These are phyloP conservation scores for Ciconia boyciana DNA, from an alignment of 2,113 vertebrate genomes.

Conservation along the genomic window DNA sequence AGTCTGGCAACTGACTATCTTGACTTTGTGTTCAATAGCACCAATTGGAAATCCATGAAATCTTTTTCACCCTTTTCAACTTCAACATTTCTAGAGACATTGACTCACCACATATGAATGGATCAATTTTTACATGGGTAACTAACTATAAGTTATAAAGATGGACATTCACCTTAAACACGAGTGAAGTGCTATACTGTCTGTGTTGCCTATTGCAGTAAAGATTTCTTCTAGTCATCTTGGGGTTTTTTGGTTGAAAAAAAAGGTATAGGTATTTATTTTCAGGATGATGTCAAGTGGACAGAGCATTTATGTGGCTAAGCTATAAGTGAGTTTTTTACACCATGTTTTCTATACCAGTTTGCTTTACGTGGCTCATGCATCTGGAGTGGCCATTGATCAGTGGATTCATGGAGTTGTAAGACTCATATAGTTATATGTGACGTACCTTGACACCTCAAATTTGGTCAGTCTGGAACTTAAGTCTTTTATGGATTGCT, in stretches of 20 bases:
- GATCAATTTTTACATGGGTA: neutral
- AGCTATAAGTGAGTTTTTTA: neutral
- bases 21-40: neutral
- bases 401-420: neutral
- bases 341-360: neutral
- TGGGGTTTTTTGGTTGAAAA: accelerated
- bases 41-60: neutral
- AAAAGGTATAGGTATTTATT: neutral
- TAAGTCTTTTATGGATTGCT: neutral
- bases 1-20: neutral
- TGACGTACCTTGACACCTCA: neutral
- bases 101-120: neutral
- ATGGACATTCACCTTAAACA: neutral
- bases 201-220: neutral
- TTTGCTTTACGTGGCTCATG: neutral
- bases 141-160: neutral
- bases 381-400: neutral
- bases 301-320: neutral
- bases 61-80: neutral
- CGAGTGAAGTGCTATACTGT: neutral
- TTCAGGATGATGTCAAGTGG: neutral
- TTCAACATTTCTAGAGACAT: neutral
- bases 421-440: neutral
- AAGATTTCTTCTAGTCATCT: neutral
- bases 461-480: neutral